Evolutionary conservation across 2,888 invertebrate genomes (phyloP).

Genomic region (Drosophila niveifrons): DNA sequence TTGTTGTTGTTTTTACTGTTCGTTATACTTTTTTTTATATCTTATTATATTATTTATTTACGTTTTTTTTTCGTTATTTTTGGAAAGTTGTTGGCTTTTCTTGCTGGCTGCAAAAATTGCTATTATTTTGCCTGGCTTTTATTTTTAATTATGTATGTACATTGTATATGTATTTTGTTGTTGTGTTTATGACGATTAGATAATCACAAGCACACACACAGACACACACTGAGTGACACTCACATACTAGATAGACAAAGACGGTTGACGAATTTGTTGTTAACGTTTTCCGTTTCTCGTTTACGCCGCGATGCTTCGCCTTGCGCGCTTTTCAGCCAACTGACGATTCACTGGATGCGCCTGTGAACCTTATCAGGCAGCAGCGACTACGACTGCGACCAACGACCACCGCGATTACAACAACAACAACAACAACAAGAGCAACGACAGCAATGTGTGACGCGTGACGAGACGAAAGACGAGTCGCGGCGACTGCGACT

Average conservation of each 20-base stretch:
- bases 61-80: constrained; percentile 24
- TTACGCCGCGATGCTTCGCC: constrained; percentile 67
- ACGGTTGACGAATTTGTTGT: constrained; percentile 48
- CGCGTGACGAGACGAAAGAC: constrained; percentile 23
- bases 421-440: constrained; percentile 28
- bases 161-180: constrained; percentile 39
- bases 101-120: constrained; percentile 40
- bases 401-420: constrained; percentile 12
- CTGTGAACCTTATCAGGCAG: constrained; percentile 78
- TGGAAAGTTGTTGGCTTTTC: constrained; percentile 57
- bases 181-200: constrained; percentile 69
- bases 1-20: constrained; percentile 11
- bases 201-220: constrained; percentile 58
- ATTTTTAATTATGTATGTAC: constrained; percentile 53
- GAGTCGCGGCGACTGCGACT: constrained; percentile 21
- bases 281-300: constrained; percentile 46
- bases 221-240: constrained; percentile 18
- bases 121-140: constrained; percentile 57
- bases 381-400: constrained; percentile 31
- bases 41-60: constrained; percentile 31
- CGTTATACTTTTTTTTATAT: constrained; percentile 40
- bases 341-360: constrained; percentile 74
- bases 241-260: constrained; percentile 5
- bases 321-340: constrained; percentile 75
- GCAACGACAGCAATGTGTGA: constrained; percentile 32